Evolutionary conservation across 2,113 vertebrate species (phyloP).

Genomic region (Diadophis punctatus): DNA sequence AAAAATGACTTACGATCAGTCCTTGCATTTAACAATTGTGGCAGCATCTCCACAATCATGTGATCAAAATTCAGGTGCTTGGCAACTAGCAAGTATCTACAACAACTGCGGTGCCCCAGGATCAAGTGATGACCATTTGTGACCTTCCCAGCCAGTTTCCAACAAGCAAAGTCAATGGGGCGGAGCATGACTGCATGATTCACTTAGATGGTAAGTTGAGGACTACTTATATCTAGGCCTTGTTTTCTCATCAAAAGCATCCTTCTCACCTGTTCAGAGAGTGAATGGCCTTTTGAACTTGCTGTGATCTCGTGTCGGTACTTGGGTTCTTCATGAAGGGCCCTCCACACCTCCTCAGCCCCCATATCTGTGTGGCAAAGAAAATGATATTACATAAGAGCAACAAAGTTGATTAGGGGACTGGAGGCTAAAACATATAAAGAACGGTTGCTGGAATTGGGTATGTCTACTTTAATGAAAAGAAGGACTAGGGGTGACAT

Average conservation of each 20-base stretch:
- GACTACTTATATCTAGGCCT: background rate
- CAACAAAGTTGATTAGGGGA: too few relatives aligned
- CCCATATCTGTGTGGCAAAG: slow-evolving; percentile 28
- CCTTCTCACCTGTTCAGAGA: slow-evolving; percentile 19
- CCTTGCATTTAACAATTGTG: background rate
- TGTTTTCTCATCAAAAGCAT: background rate
- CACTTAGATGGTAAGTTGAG: background rate
- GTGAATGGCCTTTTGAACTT: background rate
- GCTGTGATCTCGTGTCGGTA: slow-evolving; percentile 34
- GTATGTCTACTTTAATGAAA: too few relatives aligned
- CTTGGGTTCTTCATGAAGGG: slow-evolving; percentile 45
- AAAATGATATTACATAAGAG: background rate
- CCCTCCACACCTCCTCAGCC: slow-evolving; percentile 51
- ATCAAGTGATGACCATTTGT: background rate
- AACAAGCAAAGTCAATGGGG: background rate
- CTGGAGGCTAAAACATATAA: too few relatives aligned
- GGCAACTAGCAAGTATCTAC: background rate
- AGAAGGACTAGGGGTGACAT: too few relatives aligned
- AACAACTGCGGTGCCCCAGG: background rate
- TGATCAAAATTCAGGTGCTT: background rate
- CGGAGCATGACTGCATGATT: background rate
- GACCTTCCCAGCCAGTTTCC: background rate
- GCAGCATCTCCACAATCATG: background rate
- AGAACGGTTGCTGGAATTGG: too few relatives aligned
- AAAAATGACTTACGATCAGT: background rate